A percentile compares a stretch with the other conserved stretches of the same genome.
phyloP scores from a whole-genome alignment of 2,113 vertebrate species.

The Oncorhynchus tshawytscha region DNA sequence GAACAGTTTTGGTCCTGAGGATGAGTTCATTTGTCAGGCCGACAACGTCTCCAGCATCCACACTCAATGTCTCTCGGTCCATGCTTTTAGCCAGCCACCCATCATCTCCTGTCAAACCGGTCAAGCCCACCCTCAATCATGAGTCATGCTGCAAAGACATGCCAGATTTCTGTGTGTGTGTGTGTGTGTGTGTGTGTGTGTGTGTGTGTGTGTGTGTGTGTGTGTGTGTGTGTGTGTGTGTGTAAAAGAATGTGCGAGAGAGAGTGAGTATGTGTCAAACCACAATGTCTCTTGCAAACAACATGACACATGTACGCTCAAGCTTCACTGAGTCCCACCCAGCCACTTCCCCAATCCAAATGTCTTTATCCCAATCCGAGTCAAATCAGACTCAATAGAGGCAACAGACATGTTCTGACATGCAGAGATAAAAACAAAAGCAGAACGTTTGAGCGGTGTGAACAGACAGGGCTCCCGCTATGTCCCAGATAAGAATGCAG shows the following conservation, averaged over 20 bases:
- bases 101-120: too few relatives aligned
- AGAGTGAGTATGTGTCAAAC: not conserved
- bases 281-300: not conserved
- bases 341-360: not conserved
- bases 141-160: constrained; percentile 41
- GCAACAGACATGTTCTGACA: not conserved
- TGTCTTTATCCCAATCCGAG: not conserved
- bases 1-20: too few relatives aligned
- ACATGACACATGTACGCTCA: not conserved
- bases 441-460: not conserved
- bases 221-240: not conserved
- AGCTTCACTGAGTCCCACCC: not conserved
- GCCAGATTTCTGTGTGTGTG: not conserved
- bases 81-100: too few relatives aligned
- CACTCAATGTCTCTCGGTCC: too few relatives aligned
- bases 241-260: not conserved
- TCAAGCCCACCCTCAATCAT: constrained; percentile 16
- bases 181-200: not conserved
- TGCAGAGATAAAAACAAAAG: not conserved
- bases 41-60: too few relatives aligned
- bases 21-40: too few relatives aligned
- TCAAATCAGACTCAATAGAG: not conserved
- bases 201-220: too few relatives aligned
- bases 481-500: not conserved
- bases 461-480: not conserved